These are phyloP conservation scores for Phasia obesa DNA, from an alignment of 2,888 invertebrate species.

Conservation along the genomic window DNA sequence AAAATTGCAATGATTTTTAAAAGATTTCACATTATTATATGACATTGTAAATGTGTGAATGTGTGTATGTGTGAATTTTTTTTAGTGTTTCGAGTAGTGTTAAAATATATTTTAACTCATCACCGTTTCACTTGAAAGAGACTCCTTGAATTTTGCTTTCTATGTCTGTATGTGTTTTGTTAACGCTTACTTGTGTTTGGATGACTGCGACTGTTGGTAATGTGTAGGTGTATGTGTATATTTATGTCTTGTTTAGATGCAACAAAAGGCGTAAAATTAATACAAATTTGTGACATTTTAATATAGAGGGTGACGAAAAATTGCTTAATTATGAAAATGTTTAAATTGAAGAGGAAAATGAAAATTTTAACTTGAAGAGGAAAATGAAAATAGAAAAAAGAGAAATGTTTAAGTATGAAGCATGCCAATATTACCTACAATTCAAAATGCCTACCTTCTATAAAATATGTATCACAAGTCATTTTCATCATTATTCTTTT, in stretches of 20 bases:
- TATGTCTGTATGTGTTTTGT: conserved; percentile 8
- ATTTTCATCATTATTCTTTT: too few species aligned
- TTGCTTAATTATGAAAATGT: conserved; percentile 28
- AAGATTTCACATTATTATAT: conserved; percentile 33
- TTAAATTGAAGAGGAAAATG: not conserved
- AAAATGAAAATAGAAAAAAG: too few species aligned
- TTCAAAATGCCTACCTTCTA: too few species aligned
- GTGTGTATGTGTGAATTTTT: conserved; percentile 22
- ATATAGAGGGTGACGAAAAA: conserved; percentile 12
- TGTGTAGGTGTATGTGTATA: not conserved
- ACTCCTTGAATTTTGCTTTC: conserved; percentile 27
- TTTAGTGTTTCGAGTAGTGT: conserved; percentile 1
- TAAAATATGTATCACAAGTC: too few species aligned
- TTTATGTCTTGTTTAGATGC: conserved; percentile 10
- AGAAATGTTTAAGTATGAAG: too few species aligned
- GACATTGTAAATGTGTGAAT: not conserved
- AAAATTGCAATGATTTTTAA: conserved; percentile 65
- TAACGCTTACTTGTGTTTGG: conserved; percentile 14
- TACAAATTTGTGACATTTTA: conserved; percentile 42
- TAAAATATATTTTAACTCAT: conserved; percentile 58
- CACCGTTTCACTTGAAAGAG: conserved; percentile 53
- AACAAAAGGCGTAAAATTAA: conserved; percentile 44
- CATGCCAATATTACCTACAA: too few species aligned
- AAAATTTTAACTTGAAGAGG: conserved; percentile 9
- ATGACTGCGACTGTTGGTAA: not conserved